Evolutionary conservation across 2,113 vertebrate species (phyloP).

Genomic region (Pogonocichla stellata): DNA sequence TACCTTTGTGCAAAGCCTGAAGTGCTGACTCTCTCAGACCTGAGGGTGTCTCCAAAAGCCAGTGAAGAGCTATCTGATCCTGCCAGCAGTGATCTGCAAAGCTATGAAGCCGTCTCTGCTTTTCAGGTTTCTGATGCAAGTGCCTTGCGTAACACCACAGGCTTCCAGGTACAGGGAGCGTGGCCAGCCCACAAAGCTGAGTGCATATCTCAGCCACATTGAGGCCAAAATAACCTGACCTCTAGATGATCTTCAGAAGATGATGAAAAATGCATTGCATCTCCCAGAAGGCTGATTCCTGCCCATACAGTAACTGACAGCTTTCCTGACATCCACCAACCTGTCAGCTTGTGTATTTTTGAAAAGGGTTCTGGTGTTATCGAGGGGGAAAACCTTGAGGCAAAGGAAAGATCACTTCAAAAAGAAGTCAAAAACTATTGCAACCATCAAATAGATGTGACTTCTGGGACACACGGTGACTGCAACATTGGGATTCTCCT

Average conservation of each 20-base stretch:
- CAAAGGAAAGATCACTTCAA: background rate
- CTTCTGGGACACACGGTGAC: background rate
- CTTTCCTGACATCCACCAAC: background rate
- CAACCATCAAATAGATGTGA: background rate
- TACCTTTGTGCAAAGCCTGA: background rate
- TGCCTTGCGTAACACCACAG: background rate
- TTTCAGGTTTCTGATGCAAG: conserved; percentile 56
- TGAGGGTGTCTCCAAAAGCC: background rate
- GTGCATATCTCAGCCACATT: background rate
- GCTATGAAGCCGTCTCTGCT: conserved; percentile 43
- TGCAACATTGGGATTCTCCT: background rate
- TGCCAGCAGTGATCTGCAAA: background rate
- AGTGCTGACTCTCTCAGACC: background rate
- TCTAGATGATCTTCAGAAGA: conserved; percentile 17
- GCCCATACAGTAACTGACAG: background rate
- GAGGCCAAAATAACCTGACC: conserved; percentile 50
- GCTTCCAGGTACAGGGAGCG: background rate
- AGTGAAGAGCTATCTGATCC: background rate
- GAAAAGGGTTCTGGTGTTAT: background rate
- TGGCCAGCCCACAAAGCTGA: background rate
- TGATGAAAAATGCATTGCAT: conserved; percentile 50
- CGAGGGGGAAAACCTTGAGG: background rate
- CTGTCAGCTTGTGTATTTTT: background rate
- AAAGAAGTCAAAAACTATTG: background rate
- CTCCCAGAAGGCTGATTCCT: conserved; percentile 35